These are phyloP conservation scores for Onchidella celtica DNA, from an alignment of 2,888 invertebrate species.

Conservation along the genomic window DNA sequence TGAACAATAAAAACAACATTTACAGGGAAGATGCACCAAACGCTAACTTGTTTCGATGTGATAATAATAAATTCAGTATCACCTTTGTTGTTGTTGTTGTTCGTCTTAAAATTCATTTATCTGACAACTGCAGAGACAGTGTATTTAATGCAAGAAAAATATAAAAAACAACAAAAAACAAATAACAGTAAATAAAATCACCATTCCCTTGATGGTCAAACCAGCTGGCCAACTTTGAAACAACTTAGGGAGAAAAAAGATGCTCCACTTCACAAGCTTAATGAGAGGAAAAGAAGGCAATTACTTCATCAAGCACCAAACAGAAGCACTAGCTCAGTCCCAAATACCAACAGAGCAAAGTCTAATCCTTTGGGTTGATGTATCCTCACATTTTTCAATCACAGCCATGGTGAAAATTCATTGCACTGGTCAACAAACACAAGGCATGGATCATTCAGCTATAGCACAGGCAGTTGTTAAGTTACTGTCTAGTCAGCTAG, in stretches of 20 bases:
- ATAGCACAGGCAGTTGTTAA: background rate
- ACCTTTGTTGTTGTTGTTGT: background rate
- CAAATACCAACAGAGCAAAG: conserved; percentile 4
- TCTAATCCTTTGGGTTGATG: background rate
- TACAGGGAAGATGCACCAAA: too few species aligned
- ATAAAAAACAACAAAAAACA: too few species aligned
- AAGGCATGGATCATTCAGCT: conserved; percentile 28
- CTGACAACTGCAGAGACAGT: too few species aligned
- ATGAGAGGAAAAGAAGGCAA: conserved; percentile 5
- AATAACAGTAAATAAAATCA: background rate
- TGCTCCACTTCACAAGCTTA: background rate
- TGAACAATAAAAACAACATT: background rate
- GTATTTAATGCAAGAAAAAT: too few species aligned
- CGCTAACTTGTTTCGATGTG: background rate
- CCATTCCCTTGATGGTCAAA: background rate
- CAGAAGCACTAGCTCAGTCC: background rate
- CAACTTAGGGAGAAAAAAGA: background rate
- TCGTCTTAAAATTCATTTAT: background rate
- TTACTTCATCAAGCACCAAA: conserved; percentile 12
- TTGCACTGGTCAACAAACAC: conserved; percentile 4
- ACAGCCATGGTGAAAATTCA: conserved; percentile 26
- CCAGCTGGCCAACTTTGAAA: background rate
- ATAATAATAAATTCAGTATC: background rate
- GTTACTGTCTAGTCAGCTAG: background rate
- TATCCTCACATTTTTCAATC: conserved; percentile 15